Base-by-base conservation (phyloP, 2,888 invertebrate species). In the Mesorhabditis spiculigera region DNA sequence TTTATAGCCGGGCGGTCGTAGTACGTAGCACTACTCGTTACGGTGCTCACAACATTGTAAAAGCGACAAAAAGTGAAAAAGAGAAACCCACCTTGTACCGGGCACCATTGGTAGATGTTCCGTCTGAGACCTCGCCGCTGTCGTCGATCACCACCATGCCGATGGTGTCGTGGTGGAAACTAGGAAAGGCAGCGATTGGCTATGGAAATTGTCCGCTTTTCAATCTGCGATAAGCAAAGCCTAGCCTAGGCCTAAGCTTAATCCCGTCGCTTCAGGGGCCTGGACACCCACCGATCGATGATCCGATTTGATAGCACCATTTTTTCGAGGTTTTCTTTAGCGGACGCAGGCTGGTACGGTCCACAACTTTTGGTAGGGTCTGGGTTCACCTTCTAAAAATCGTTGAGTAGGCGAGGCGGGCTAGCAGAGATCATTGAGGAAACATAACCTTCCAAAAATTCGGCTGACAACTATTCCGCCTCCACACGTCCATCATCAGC, bases 21-120 rank as follows among this genome's bases (percentile, higher is more conserved):
- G 28, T 28, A 28, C 28, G 28, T 28, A 3, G 28, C 28, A 28
- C 28, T 28, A 28, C 28, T 28, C 28, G n/a, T n/a, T 65, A 41
- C 68, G 28, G n/a, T n/a, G n/a, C n/a, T n/a, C n/a, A n/a, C n/a
- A n/a, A n/a, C n/a, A n/a, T n/a, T n/a, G n/a, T n/a, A n/a, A n/a
- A n/a, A n/a, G n/a, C n/a, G n/a, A n/a, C n/a, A n/a, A n/a, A n/a
- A n/a, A n/a, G n/a, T n/a, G 65, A 70, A 63, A 72, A 77, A 92
- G 92, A 43, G 4, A 95, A 95, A 4, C 94, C 92, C 83, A 98
- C 93, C 89, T 97, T 98, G 87, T 91, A 91, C 75, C 89, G 91
- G 3, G 93, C 92, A 45, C 98, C 98, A 89, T 98, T 98, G 0
- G 95, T 95, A 1, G 95, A 94, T 4, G 96, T 95, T 8, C 95